Conservation (phyloP, 2,797 vertebrate species). For the Sorex maritimensis region DNA sequence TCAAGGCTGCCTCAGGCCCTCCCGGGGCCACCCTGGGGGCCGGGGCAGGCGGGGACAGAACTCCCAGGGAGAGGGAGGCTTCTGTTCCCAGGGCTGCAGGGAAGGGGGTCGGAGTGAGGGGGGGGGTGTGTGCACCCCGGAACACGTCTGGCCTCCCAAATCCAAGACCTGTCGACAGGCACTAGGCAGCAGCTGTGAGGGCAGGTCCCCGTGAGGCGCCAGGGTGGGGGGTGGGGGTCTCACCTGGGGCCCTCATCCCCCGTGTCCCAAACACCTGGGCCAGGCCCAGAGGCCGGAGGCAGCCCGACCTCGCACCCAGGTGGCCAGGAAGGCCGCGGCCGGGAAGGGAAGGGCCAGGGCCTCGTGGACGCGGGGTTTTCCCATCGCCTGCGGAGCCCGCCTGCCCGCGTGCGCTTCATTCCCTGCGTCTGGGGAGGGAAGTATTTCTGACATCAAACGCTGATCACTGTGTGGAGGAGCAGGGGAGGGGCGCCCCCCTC, state of each 20-base stretch:
- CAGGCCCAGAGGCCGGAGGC: background rate
- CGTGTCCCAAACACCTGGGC: background rate
- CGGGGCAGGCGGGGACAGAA: background rate
- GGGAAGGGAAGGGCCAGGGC: background rate
- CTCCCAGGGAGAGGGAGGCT: too few species aligned
- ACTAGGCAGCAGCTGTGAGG: background rate
- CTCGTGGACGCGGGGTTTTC: conserved; percentile 32
- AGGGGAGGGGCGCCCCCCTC: background rate
- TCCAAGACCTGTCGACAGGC: background rate
- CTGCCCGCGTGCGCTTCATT: conserved; percentile 42
- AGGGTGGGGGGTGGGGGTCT: background rate
- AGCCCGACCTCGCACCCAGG: background rate
- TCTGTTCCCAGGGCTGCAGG: too few species aligned
- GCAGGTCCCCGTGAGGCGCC: background rate
- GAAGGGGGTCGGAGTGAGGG: background rate
- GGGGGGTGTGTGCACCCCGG: background rate
- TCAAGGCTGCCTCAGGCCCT: background rate
- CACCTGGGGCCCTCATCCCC: background rate
- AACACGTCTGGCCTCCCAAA: background rate
- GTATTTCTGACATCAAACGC: conserved; percentile 1
- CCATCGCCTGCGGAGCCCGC: background rate
- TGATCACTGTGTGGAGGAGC: background rate
- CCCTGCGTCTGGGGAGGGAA: conserved; percentile 38
- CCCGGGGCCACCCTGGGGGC: background rate
- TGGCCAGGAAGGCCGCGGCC: rapidly evolving